Evolutionary conservation across 2,797 vertebrate genomes (phyloP), one percentile per base, ranked within the genome.

Genomic region (Pelochelys cantorii): DNA sequence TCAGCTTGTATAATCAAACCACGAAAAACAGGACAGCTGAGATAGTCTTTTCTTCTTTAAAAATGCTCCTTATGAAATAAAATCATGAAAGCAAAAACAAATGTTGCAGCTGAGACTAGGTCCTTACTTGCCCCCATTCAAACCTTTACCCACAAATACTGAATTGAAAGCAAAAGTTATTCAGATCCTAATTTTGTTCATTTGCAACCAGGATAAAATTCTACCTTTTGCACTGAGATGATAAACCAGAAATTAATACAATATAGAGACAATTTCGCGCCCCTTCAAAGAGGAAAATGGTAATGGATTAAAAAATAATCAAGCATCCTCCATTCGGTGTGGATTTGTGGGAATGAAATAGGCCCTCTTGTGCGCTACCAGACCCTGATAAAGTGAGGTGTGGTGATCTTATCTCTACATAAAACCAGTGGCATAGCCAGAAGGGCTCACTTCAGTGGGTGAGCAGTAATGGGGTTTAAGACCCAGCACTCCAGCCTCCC

Each of bases 181-280:
- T 53, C 87, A 83, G 11, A 18, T 79, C 85, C 87, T 84, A 4
- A 81, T 89, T 90, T 89, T 93, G 48, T 68, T 84, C 68, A 75
- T 29, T 62, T 53, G 74, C 23, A 27, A 7, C 6, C 4, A 27
- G 56, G 37, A 68, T 79, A 29, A 86, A 92, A 88, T 79, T 59
- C 74, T 84, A 34, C 12, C 56, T 93, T 88, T 94, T 95, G 80
- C 78, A 82, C 7, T 59, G 81, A 82, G 88, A 34, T 79, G 90
- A 92, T 87, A 87, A 90, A 86, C 54, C 83, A 90, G 77, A 78
- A 78, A 89, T 75, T 94, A 93, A 89, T 88, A 84, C 88, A 93
- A 75, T n/a, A 74, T 53, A 90, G 86, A 83, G 91, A 80, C 34
- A 88, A 25, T 34, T 81, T 77, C 78, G 59, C 84, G 90, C 77